Conservation (phyloP, 2,888 invertebrate species). For the Anarsia innoxiella region DNA sequence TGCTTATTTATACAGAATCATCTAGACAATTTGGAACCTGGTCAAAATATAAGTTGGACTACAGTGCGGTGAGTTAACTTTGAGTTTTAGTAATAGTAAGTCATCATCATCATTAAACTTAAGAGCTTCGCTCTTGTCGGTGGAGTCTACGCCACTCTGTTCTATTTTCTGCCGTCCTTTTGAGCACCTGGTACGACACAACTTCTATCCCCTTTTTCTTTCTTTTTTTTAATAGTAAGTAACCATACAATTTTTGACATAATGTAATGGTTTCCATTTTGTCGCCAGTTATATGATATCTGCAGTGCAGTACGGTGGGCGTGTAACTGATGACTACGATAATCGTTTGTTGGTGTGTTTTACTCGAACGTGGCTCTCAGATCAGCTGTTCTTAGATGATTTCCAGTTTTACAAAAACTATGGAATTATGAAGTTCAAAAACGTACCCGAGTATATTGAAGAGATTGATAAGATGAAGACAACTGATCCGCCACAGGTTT, state of each 20-base stretch:
- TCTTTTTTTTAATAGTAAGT: too few species aligned
- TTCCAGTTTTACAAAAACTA: conserved; percentile 89
- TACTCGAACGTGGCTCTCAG: conserved; percentile 84
- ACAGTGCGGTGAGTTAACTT: conserved; percentile 84
- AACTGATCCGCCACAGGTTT: conserved; percentile 89
- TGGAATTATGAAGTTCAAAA: conserved; percentile 80
- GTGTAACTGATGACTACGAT: conserved; percentile 94
- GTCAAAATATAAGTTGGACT: conserved; percentile 84
- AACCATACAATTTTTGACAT: too few species aligned
- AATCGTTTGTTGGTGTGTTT: conserved; percentile 87
- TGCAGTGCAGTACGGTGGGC: conserved; percentile 92
- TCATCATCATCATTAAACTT: too few species aligned
- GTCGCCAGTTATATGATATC: conserved; percentile 93
- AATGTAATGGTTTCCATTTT: too few species aligned
- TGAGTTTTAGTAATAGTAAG: too few species aligned
- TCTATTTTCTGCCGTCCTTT: too few species aligned
- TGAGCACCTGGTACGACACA: too few species aligned
- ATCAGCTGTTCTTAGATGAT: conserved; percentile 80
- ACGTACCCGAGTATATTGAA: conserved; percentile 81
- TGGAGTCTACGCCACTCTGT: too few species aligned
- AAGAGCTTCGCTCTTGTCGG: too few species aligned
- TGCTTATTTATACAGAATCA: conserved; percentile 92
- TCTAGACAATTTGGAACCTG: conserved; percentile 85
- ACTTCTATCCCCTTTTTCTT: too few species aligned
- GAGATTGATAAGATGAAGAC: conserved; percentile 84